Evolutionary conservation across 2,797 vertebrate genomes (phyloP).

Genomic region (Bovichtus diacanthus): DNA sequence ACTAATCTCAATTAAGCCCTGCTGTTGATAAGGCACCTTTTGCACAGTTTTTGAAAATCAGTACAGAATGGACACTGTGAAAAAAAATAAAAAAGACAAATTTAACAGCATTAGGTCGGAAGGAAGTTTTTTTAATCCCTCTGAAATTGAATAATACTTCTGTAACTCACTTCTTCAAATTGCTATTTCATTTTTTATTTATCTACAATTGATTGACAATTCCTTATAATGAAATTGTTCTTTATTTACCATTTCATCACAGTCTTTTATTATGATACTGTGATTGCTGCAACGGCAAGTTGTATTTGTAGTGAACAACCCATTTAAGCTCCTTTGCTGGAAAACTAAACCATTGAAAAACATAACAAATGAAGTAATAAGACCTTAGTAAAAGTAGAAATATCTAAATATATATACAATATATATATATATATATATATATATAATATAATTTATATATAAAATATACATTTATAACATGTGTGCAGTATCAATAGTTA

Average conservation of each 20-base stretch:
- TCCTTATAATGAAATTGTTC: slow-evolving; percentile 1
- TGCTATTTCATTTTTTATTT: neutral
- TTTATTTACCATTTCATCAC: slow-evolving; percentile 29
- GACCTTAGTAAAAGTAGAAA: slow-evolving; percentile 22
- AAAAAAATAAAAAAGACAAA: slow-evolving; percentile 19
- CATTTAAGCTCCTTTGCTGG: slow-evolving; percentile 33
- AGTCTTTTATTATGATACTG: neutral
- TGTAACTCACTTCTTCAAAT: slow-evolving; percentile 5
- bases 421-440: too few species aligned
- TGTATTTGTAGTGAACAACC: slow-evolving; percentile 25
- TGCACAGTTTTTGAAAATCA: slow-evolving; percentile 42
- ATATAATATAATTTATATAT: too few species aligned
- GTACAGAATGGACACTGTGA: slow-evolving; percentile 30
- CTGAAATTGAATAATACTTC: slow-evolving; percentile 29
- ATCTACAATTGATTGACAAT: neutral
- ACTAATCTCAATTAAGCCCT: slow-evolving; percentile 70
- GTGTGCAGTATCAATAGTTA: slow-evolving; percentile 3
- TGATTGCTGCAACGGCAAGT: neutral
- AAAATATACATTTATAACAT: too few species aligned
- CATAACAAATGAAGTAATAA: slow-evolving; percentile 49
- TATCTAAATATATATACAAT: too few species aligned
- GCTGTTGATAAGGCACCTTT: slow-evolving; percentile 54
- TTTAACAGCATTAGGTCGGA: slow-evolving; percentile 9
- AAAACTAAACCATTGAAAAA: slow-evolving; percentile 36
- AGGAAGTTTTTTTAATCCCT: slow-evolving; percentile 4